phyloP scores from a whole-genome alignment of 2,113 vertebrate genomes.

The Chaetops frenatus region DNA sequence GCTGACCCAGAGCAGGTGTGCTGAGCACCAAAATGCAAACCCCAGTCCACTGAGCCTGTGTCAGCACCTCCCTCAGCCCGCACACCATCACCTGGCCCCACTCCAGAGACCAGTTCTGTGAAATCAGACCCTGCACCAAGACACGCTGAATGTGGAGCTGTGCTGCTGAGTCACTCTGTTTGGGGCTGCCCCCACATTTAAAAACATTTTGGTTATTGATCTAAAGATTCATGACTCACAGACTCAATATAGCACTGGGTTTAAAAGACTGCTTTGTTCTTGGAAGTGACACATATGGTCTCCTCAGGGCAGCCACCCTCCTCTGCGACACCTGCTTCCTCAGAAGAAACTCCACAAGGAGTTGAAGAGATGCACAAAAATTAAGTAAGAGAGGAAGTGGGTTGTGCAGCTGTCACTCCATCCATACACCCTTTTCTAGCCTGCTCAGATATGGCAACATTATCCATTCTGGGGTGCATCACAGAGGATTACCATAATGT shows the following conservation, averaged over 20 bases:
- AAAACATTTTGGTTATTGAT: slow-evolving; percentile 55
- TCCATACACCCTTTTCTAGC: background rate
- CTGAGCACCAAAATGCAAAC: background rate
- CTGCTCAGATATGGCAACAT: background rate
- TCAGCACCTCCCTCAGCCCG: background rate
- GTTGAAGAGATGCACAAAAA: background rate
- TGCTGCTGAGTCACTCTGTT: background rate
- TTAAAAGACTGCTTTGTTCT: slow-evolving; percentile 37
- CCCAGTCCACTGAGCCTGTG: accelerated
- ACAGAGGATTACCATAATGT: background rate
- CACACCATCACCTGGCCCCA: background rate
- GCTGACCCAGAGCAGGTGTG: background rate
- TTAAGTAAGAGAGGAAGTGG: background rate
- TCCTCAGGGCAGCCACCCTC: background rate
- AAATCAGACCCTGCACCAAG: background rate
- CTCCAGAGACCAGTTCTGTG: background rate
- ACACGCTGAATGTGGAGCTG: background rate
- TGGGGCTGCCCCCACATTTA: slow-evolving; percentile 49
- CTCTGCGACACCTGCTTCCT: background rate
- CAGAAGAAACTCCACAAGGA: background rate
- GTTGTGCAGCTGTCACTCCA: background rate
- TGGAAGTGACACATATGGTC: background rate
- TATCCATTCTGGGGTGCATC: background rate
- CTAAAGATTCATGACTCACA: slow-evolving; percentile 42
- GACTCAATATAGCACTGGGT: background rate